phyloP scores from a whole-genome alignment of 2,888 invertebrate species.

The Chloroclystis v-ata region DNA sequence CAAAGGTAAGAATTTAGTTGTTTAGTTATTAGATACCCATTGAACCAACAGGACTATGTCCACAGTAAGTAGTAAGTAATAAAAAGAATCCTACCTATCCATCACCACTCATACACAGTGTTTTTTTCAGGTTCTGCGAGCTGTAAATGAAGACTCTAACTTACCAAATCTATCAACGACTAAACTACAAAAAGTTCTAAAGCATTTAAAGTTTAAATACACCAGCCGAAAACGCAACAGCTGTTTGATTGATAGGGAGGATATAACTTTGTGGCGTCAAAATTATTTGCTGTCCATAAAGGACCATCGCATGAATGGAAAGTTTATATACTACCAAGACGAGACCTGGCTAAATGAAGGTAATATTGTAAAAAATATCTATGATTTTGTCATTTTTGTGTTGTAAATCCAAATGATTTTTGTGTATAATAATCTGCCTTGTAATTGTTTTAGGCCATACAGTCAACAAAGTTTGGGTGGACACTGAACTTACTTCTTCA shows the following conservation, averaged over 20 bases:
- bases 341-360: conserved; percentile 15
- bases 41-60: no score
- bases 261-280: conserved; percentile 8
- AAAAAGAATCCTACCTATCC: no score
- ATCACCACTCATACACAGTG: no score
- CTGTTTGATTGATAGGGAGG: neutral
- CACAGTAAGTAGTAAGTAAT: no score
- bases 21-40: neutral
- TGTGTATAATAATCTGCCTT: neutral
- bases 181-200: neutral
- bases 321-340: conserved; percentile 7
- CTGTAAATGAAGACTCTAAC: neutral
- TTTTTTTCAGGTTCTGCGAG: conserved; percentile 4
- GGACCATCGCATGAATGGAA: conserved; percentile 7
- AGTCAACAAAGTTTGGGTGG: neutral
- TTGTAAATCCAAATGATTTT: neutral
- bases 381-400: no score
- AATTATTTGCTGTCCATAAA: conserved; percentile 1
- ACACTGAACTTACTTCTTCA: neutral
- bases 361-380: neutral
- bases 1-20: neutral
- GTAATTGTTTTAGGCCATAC: neutral
- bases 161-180: conserved; percentile 2
- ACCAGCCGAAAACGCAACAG: neutral
- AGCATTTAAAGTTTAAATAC: conserved; percentile 6